Base-by-base conservation (phyloP, 2,888 invertebrate genomes). In the Pecten maximus region DNA sequence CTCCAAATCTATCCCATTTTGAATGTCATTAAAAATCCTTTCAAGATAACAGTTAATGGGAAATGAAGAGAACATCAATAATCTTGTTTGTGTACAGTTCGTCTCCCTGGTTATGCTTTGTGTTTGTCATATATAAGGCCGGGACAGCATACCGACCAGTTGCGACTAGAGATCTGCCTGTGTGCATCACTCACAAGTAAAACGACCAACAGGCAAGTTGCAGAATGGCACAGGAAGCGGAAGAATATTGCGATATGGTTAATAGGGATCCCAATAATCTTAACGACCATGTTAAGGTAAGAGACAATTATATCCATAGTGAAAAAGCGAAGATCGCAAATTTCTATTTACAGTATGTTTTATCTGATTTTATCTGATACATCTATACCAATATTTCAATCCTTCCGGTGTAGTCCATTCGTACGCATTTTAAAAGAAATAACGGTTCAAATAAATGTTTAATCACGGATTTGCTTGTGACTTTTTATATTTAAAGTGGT, bases 201-300 rank as follows among this genome's bases (percentile, higher is more conserved):
- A 74, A 74, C 28, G 74, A 35, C 74, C 74, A 74, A 54, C 50
- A 74, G 35, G 74, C 74, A 35, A 74, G 28, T 15, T 10, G 28
- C 74, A 74, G 0, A 28, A 74, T 74, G 74, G 28, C 74, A 35
- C 74, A 74, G 15, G 35, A 6, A 15, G 3, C 35, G 1, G 74
- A 74, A 15, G 74, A 23, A 0, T 28, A 74, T 23, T 74, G 74
- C 35, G 74, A 74, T 28, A 0, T 74, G 28, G 28, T 6, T 54
- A 87, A 44, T n/a, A 89, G 40, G 44, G 89, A 89, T 16, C 89
- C 89, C 23, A 89, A 89, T 40, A 40, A 89, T 40, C 87, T 89
- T 2, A 89, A 89, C 87, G 39, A 50, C 91, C 98, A 98, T 96
- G 97, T 98, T 88, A 98, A 98, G 97, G 98, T 98, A 96, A 89